Evolutionary conservation across 2,113 vertebrate species (phyloP), one percentile per base, ranked within the genome.

Genomic region (Miniopterus natalensis): DNA sequence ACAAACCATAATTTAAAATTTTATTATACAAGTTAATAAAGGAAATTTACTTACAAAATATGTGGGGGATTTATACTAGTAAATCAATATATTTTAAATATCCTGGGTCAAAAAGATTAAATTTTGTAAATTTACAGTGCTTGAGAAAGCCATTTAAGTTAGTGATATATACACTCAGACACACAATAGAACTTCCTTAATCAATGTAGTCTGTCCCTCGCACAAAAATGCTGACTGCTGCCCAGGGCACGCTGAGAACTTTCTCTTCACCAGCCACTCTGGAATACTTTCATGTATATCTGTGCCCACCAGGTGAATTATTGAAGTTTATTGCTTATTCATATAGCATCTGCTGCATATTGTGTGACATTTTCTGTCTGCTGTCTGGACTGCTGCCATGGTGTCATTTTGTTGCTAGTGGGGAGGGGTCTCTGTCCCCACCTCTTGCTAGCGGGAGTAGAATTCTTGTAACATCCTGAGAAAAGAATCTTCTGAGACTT

Each of bases 1-100:
- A 70, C 27, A 88, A 96, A 31, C 9, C 18, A 71, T 85, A 94
- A 94, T 81, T 94, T 47, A 57, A 95, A 90, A 89, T 21, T 57
- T 29, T 31, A 89, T 91, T 89, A 55, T 42, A 66, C 29, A 89
- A 92, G 18, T 40, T 21, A 74, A 77, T 66, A 53, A 74, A 21
- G 12, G 1, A 78, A 78, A 88, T 78, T 49, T 13, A 20, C 77
- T 83, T 87, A 45, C 18, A n/a, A 86, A 94, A 42, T 77, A 59
- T 73, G 1, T 92, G 8, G 3, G 8, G 47, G 40, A 8, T 59
- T 89, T 90, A 74, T 49, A 25, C 14, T 85, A 78, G 49, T 91
- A 88, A 47, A 13, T 73, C 36, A 73, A 47, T 88, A 45, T 21
- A 36, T 73, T 83, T 87, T 65, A 95, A 95, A 88, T 90, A 81